Conservation (phyloP, 2,888 invertebrate species). For the Protodeltote pygarga region DNA sequence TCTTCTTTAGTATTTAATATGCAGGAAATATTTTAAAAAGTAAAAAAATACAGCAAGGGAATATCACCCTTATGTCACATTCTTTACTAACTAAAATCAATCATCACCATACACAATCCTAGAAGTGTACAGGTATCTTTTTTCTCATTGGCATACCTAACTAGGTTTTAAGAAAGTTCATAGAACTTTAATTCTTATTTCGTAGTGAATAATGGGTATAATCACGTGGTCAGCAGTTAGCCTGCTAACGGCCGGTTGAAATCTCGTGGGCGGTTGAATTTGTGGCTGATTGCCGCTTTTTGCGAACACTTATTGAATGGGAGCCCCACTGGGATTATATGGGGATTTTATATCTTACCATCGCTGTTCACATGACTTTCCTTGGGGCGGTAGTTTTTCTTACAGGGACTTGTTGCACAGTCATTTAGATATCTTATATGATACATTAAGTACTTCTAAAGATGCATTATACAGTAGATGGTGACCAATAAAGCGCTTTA, state of each 20-base stretch:
- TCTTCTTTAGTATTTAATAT: no score
- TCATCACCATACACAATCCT: not conserved
- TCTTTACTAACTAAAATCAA: no score
- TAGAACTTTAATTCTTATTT: conserved; percentile 3
- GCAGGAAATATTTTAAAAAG: no score
- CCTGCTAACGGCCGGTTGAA: conserved; percentile 34
- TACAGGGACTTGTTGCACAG: conserved; percentile 20
- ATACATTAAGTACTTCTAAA: not conserved
- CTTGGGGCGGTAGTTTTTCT: conserved; percentile 11
- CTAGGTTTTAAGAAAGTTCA: no score
- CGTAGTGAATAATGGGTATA: conserved; percentile 9
- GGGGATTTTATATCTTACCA: conserved; percentile 40
- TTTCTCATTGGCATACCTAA: no score
- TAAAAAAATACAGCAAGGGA: no score
- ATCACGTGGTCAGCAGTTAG: conserved; percentile 4
- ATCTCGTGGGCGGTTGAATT: conserved; percentile 58
- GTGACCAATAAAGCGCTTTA: no score
- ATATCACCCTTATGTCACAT: no score
- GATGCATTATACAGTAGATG: not conserved
- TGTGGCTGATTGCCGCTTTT: conserved; percentile 59
- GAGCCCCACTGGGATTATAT: conserved; percentile 46
- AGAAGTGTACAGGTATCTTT: not conserved
- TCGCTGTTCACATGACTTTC: conserved; percentile 17
- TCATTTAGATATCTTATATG: not conserved
- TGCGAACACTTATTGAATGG: conserved; percentile 59